These are phyloP conservation scores for Epinotia bilunana DNA, from an alignment of 2,888 invertebrate species.

Conservation along the genomic window DNA sequence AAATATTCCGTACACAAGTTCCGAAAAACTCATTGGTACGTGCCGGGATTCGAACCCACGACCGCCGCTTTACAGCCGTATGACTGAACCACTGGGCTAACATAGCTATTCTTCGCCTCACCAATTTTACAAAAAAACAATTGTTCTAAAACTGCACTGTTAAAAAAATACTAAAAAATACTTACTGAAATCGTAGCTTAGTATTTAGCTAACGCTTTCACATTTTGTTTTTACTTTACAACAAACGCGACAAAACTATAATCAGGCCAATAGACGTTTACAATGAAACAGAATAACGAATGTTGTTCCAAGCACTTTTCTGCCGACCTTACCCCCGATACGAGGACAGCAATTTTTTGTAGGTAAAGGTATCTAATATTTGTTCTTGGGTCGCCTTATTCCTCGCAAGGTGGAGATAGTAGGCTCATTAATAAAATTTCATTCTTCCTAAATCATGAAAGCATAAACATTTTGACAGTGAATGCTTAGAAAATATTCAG, in stretches of 20 bases:
- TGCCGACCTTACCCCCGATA: conserved; percentile 17
- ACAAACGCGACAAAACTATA: conserved; percentile 5
- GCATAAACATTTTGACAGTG: conserved; percentile 26
- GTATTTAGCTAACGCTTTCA: no score
- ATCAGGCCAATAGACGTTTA: conserved; percentile 1
- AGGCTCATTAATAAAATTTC: conserved; percentile 38
- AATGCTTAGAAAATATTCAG: conserved; percentile 9
- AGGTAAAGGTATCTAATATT: conserved; percentile 38
- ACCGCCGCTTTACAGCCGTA: no score
- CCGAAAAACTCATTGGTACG: no score
- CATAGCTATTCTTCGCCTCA: no score
- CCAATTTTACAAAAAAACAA: no score
- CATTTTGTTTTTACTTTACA: not conserved
- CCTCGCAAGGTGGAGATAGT: conserved; percentile 33
- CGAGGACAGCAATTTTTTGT: conserved; percentile 37
- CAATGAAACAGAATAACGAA: not conserved
- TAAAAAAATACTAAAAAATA: no score
- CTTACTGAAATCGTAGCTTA: not conserved
- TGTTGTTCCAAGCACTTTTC: not conserved
- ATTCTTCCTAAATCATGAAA: conserved; percentile 22
- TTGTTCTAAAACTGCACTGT: no score
- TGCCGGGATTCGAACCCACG: no score
- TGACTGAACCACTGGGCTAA: no score
- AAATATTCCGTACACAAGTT: no score
- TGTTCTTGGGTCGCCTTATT: conserved; percentile 37